Conservation (phyloP, 2,797 vertebrate species). For the Tenualosa ilisha region DNA sequence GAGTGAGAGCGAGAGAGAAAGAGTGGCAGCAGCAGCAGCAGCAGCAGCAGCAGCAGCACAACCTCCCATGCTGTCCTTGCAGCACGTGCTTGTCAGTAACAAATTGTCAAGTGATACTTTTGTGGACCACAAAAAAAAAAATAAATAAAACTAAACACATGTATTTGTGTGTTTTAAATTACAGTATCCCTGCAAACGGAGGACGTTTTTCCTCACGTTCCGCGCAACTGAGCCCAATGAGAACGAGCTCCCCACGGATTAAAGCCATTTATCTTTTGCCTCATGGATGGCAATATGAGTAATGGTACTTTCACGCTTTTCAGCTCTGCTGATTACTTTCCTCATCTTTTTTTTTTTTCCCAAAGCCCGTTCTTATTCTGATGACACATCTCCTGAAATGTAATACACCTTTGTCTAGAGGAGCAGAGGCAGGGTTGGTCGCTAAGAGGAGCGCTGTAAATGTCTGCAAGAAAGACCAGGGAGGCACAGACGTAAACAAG, state of each 20-base stretch:
- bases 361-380: constrained; percentile 50
- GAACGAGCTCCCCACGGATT: constrained; percentile 66
- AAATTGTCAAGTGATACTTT: background rate
- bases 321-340: constrained; percentile 75
- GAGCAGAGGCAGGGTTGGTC: background rate
- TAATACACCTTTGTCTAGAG: constrained; percentile 61
- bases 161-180: constrained; percentile 55
- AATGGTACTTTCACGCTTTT: constrained; percentile 77
- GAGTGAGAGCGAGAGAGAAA: background rate
- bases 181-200: constrained; percentile 48
- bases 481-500: no score
- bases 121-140: background rate
- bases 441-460: background rate
- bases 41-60: background rate
- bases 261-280: constrained; percentile 73
- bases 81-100: background rate
- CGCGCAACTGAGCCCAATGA: constrained; percentile 64
- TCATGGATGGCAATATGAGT: constrained; percentile 73
- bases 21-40: background rate
- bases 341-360: constrained; percentile 54
- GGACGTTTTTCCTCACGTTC: constrained; percentile 55
- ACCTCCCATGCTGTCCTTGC: background rate
- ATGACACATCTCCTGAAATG: constrained; percentile 66
- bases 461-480: background rate
- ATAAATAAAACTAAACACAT: background rate